Conservation (phyloP, 2,797 vertebrate genomes). For the Typhlichthys eigenmanni region DNA sequence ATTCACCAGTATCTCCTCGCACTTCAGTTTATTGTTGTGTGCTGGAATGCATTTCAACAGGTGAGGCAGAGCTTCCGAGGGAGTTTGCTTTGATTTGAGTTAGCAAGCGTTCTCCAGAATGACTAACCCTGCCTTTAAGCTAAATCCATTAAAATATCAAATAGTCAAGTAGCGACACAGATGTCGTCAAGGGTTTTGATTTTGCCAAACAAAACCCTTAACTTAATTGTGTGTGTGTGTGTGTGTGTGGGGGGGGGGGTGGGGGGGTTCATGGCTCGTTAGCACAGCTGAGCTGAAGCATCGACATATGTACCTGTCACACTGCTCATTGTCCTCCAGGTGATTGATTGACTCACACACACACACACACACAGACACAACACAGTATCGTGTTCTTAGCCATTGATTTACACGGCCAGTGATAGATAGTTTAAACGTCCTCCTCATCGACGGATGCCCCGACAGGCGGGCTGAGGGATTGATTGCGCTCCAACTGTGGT, state of each 20-base stretch:
- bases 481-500: conserved; percentile 22
- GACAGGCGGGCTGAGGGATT: conserved; percentile 21
- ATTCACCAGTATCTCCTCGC: no score
- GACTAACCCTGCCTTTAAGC: no score
- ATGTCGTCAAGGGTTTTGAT: no score
- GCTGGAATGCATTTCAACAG: no score
- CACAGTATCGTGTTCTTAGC: neutral
- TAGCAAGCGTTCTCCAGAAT: no score
- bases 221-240: conserved; percentile 2
- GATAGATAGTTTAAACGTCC: conserved; percentile 10
- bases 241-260: neutral
- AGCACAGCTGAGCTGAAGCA: conserved; percentile 44
- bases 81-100: no score
- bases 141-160: no score
- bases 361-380: neutral
- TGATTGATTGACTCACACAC: conserved; percentile 30
- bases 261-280: conserved; percentile 17
- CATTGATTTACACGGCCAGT: conserved; percentile 11
- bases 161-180: no score
- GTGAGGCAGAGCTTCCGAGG: no score
- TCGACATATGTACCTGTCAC: conserved; percentile 34
- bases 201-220: no score
- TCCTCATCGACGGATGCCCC: conserved; percentile 19
- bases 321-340: conserved; percentile 26
- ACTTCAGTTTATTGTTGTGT: no score